Percentiles rank a stretch among this genome's conserved stretches.
These are phyloP conservation scores for Sarcophaga peregrina DNA, from an alignment of 1,140 invertebrate species.

Conservation along the genomic window DNA sequence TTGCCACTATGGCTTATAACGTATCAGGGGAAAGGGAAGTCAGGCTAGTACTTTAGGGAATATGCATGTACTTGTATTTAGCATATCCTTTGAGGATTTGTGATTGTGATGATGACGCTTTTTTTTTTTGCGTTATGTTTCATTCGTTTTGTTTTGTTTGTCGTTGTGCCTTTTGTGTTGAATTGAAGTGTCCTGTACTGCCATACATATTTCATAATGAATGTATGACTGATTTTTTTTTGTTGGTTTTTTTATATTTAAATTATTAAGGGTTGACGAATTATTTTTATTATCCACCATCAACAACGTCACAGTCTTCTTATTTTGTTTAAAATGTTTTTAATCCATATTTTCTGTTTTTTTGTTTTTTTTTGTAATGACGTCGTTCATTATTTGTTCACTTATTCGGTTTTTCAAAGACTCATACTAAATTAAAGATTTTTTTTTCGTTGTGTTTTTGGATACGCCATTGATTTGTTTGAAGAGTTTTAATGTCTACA, in stretches of 20 bases:
- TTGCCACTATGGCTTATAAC: too few species aligned
- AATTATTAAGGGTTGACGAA: slow-evolving; percentile 30
- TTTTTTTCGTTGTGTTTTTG: too few species aligned
- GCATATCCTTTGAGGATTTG: slow-evolving; percentile 35
- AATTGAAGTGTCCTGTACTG: slow-evolving; percentile 35
- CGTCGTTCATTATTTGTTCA: slow-evolving; percentile 41
- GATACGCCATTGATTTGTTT: slow-evolving; percentile 19
- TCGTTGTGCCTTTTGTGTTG: slow-evolving; percentile 3
- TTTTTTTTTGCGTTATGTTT: not conserved
- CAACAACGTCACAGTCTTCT: not conserved
- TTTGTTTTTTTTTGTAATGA: not conserved
- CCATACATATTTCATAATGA: slow-evolving; percentile 32
- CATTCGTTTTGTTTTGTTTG: too few species aligned
- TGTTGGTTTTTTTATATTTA: not conserved
- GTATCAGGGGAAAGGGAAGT: not conserved
- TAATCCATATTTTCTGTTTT: slow-evolving; percentile 26
- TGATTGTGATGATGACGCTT: slow-evolving; percentile 19
- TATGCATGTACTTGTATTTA: slow-evolving; percentile 13
- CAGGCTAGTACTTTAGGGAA: not conserved
- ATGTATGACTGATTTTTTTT: slow-evolving; percentile 16
- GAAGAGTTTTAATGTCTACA: slow-evolving; percentile 21
- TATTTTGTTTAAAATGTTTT: slow-evolving; percentile 6
- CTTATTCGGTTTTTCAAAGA: not conserved
- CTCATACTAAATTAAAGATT: slow-evolving; percentile 13
- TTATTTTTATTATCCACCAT: not conserved